Evolutionary conservation across 2,113 vertebrate genomes (phyloP).

Genomic region (human): DNA sequence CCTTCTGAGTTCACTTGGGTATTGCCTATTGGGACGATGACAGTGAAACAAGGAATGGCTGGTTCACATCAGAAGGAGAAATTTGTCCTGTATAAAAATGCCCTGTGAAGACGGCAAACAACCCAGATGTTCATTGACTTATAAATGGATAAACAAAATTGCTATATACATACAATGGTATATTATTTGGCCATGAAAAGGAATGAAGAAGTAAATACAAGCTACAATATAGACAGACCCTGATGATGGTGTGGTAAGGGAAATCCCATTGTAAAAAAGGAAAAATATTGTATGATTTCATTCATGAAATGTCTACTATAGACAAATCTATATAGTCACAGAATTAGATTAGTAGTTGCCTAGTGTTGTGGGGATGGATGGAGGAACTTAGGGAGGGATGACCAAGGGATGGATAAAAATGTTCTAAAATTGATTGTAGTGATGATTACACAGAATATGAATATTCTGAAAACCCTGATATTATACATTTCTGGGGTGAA

Average conservation of each 20-base stretch:
- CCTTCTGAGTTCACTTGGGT: not conserved
- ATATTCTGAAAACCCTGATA: not conserved
- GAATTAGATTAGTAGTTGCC: no score
- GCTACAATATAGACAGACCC: not conserved
- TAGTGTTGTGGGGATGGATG: fast-evolving
- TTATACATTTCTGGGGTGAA: not conserved
- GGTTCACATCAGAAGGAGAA: not conserved
- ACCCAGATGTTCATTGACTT: fast-evolving
- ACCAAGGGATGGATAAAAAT: fast-evolving
- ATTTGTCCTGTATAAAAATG: not conserved
- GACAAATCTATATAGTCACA: fast-evolving
- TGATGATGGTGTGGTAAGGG: not conserved
- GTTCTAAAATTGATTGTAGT: not conserved
- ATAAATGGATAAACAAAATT: not conserved
- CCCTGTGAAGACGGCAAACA: fast-evolving
- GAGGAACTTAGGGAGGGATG: fast-evolving
- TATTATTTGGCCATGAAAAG: not conserved
- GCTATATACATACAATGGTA: fast-evolving
- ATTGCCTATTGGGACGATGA: fast-evolving
- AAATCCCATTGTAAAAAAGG: not conserved
- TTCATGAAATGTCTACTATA: not conserved
- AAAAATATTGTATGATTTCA: no score
- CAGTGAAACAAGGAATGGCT: fast-evolving
- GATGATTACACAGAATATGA: fast-evolving
- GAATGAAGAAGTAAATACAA: fast-evolving